A percentile compares a stretch with the other conserved stretches of the same genome.
Evolutionary conservation across 2,888 invertebrate genomes (phyloP).

Genomic region (Spatulosminthurus flaviceps): DNA sequence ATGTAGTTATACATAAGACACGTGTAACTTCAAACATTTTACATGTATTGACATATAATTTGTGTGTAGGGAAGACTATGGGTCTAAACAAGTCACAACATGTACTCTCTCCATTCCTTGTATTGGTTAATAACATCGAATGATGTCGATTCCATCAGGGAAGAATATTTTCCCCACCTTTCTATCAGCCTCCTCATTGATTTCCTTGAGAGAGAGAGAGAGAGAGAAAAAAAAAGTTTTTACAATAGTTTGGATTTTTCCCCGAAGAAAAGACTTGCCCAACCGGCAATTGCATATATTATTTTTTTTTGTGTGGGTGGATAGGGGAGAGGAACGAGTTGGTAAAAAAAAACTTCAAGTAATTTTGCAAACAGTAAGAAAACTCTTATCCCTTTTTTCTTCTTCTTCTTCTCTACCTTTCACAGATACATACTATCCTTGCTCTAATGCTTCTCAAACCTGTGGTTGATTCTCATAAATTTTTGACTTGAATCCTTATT

Average conservation of each 20-base stretch:
- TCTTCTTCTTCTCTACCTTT: too few relatives aligned
- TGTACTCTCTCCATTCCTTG: conserved; percentile 39
- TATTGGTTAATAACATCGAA: conserved; percentile 19
- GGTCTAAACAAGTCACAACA: not conserved
- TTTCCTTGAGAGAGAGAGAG: conserved; percentile 22
- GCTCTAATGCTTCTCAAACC: not conserved
- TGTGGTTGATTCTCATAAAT: not conserved
- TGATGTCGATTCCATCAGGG: conserved; percentile 22
- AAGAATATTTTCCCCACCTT: conserved; percentile 20
- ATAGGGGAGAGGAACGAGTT: not conserved
- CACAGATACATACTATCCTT: too few relatives aligned
- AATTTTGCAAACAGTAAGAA: not conserved
- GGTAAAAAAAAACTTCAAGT: not conserved
- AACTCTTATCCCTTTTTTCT: too few relatives aligned
- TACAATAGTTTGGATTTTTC: conserved; percentile 1
- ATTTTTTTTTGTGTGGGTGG: not conserved
- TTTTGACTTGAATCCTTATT: not conserved
- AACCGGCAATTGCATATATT: not conserved
- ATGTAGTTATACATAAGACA: too few relatives aligned
- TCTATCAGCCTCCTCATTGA: conserved; percentile 29
- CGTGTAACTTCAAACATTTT: not conserved
- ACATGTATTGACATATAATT: not conserved
- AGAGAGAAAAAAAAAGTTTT: not conserved
- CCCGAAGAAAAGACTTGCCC: not conserved
- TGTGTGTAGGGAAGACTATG: not conserved